A percentile compares a stretch with the other conserved stretches of the same genome.
These are phyloP conservation scores for Acinonyx jubatus DNA, from an alignment of 2,113 vertebrate species.

Conservation along the genomic window DNA sequence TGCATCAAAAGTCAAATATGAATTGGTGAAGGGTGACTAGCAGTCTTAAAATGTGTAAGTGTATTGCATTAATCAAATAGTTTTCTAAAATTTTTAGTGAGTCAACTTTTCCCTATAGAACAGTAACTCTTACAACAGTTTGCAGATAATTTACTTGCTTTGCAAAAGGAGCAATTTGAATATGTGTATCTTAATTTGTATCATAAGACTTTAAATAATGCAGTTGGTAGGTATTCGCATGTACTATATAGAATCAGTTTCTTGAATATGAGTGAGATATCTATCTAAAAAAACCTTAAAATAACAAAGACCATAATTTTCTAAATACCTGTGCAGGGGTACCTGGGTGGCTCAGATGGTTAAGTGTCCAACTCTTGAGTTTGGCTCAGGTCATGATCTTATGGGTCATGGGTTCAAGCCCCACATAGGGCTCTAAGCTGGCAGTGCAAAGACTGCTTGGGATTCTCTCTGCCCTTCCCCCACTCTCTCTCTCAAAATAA, in stretches of 20 bases:
- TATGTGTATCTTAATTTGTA: background rate
- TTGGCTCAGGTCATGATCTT: no score
- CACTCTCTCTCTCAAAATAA: no score
- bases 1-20: background rate
- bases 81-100: background rate
- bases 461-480: no score
- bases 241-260: background rate
- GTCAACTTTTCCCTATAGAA: background rate
- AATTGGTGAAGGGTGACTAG: background rate
- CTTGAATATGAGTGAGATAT: background rate
- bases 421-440: no score
- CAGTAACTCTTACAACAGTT: background rate
- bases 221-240: background rate
- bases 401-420: no score
- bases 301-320: background rate
- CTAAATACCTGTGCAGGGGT: background rate
- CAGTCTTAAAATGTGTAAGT: background rate
- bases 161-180: background rate
- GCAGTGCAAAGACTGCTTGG: no score
- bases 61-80: background rate
- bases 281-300: background rate
- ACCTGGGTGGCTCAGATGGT: no score
- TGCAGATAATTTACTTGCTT: background rate
- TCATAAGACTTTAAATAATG: background rate
- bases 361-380: no score